Conservation (phyloP, 2,797 vertebrate genomes). For the Leucoraja ocellata region DNA sequence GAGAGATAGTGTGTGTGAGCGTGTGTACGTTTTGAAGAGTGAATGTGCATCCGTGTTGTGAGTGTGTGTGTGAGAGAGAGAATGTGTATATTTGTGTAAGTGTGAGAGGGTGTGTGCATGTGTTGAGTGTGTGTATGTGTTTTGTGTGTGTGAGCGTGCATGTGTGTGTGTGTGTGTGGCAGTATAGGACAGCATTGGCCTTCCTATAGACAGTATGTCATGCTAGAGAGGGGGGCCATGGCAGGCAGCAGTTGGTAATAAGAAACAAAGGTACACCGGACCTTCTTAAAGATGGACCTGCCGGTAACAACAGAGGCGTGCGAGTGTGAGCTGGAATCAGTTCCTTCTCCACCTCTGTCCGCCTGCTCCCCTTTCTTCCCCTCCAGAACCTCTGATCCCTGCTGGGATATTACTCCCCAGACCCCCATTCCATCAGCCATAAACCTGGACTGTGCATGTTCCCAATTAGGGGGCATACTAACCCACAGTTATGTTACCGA, state of each 20-base stretch:
- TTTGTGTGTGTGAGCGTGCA: background rate
- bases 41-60: too few species aligned
- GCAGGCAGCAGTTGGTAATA: background rate
- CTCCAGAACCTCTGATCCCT: background rate
- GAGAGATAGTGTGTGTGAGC: background rate
- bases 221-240: background rate
- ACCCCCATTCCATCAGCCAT: background rate
- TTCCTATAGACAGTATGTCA: background rate
- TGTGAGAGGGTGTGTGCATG: too few species aligned
- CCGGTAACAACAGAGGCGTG: background rate
- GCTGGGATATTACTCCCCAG: background rate
- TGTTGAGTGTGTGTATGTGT: background rate
- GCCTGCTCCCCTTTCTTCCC: background rate
- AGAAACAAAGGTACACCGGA: conserved; percentile 4
- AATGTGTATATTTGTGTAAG: too few species aligned
- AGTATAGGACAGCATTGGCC: background rate
- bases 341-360: background rate
- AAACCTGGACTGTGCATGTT: too few species aligned
- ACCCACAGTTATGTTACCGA: too few species aligned
- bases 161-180: conserved; percentile 14
- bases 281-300: background rate
- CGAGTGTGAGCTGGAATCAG: background rate
- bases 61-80: too few species aligned
- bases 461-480: too few species aligned
- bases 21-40: background rate